Percentiles rank a stretch among this genome's conserved stretches.
phyloP scores from a whole-genome alignment of 2,113 vertebrate genomes.

The Mustelus asterias region DNA sequence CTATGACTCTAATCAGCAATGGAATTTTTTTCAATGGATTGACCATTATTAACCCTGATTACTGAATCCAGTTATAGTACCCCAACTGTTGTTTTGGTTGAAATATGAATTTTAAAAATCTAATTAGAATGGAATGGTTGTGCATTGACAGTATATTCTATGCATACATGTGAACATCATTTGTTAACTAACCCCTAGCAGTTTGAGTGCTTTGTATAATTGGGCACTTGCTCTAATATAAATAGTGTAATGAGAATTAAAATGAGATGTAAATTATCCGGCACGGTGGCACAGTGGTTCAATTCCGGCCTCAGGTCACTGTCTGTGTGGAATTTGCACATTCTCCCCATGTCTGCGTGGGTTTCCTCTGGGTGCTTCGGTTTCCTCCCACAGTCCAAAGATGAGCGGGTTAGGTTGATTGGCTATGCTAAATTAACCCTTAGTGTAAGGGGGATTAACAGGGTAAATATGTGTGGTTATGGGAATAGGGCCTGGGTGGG shows the following conservation, averaged over 20 bases:
- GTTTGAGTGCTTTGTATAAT: background rate
- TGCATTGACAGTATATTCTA: background rate
- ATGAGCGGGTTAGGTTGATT: no score
- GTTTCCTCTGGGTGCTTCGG: no score
- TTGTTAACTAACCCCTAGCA: background rate
- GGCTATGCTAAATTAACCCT: no score
- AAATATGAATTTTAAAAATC: background rate
- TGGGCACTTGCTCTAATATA: background rate
- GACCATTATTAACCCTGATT: background rate
- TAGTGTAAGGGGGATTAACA: no score
- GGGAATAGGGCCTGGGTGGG: no score
- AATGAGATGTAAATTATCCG: background rate
- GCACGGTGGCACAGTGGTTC: no score
- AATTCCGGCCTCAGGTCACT: no score
- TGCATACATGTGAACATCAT: background rate
- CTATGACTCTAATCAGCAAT: background rate
- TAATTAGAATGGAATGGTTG: background rate
- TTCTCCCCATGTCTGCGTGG: no score
- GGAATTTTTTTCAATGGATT: background rate
- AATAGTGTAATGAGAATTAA: background rate
- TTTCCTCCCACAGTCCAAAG: no score
- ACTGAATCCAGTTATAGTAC: background rate
- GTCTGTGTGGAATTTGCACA: no score
- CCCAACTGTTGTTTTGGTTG: background rate
- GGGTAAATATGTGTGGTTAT: no score